Evolutionary conservation across 1,140 invertebrate genomes (phyloP).

Genomic region (Eulimnadia texana): DNA sequence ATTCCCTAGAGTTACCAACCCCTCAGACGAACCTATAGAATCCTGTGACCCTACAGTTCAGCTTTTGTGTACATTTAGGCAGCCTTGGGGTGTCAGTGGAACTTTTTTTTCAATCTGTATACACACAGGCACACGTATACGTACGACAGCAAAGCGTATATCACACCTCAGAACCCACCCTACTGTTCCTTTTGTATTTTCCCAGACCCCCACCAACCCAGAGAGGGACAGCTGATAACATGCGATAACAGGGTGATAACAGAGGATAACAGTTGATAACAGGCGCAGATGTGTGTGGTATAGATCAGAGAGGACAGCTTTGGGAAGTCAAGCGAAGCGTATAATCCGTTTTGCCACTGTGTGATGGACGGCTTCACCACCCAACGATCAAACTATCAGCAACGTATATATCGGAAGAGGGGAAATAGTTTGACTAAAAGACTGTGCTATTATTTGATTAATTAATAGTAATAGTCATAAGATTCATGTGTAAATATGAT

Average conservation of each 20-base stretch:
- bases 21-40: too few species aligned
- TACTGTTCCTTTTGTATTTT: background rate
- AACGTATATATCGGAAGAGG: too few species aligned
- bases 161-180: background rate
- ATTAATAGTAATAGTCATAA: too few species aligned
- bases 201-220: background rate
- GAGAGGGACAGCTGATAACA: background rate
- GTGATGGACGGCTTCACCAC: constrained; percentile 3
- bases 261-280: background rate
- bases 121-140: background rate
- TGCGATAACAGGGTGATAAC: background rate
- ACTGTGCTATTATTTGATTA: too few species aligned
- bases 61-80: background rate
- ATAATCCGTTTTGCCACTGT: constrained; percentile 13
- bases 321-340: constrained; percentile 4
- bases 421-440: too few species aligned
- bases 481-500: too few species aligned
- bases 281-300: background rate
- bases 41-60: too few species aligned
- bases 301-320: background rate
- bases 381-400: too few species aligned
- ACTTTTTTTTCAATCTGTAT: background rate
- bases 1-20: too few species aligned
- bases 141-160: too few species aligned
- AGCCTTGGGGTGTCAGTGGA: background rate